phyloP scores from a whole-genome alignment of 1,140 invertebrate genomes.

The Ericerus pela region DNA sequence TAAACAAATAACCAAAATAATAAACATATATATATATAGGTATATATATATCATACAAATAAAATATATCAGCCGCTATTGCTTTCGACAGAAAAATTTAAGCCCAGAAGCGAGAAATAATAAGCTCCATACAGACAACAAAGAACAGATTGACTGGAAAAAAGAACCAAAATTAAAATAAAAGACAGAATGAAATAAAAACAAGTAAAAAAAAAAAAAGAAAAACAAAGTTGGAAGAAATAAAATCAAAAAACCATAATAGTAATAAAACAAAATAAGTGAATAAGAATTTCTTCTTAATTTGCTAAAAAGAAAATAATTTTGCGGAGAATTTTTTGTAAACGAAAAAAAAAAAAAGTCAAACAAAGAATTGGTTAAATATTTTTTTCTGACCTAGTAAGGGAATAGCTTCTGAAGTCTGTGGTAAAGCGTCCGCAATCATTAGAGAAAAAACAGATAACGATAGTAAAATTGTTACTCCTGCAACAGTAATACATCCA shows the following conservation, averaged over 20 bases:
- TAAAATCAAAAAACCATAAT: background rate
- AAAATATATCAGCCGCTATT: too few species aligned
- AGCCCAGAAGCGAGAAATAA: too few species aligned
- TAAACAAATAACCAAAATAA: too few species aligned
- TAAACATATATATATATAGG: too few species aligned
- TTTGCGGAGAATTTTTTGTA: slow-evolving; percentile 4
- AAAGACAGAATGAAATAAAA: slow-evolving; percentile 10
- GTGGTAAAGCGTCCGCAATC: slow-evolving; percentile 48
- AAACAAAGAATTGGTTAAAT: slow-evolving; percentile 8
- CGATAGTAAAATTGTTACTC: slow-evolving; percentile 57
- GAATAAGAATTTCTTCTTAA: too few species aligned
- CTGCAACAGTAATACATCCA: slow-evolving; percentile 32
- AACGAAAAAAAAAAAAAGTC: slow-evolving; percentile 12
- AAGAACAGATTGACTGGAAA: too few species aligned
- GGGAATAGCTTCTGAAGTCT: slow-evolving; percentile 53
- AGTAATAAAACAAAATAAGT: background rate
- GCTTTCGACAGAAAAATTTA: too few species aligned
- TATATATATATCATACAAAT: too few species aligned
- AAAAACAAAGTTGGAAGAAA: background rate
- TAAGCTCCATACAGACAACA: too few species aligned
- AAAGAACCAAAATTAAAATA: background rate
- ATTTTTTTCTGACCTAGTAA: slow-evolving; percentile 42
- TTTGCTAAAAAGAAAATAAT: slow-evolving; percentile 10
- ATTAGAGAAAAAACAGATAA: slow-evolving; percentile 60
- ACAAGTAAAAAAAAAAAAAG: background rate